Percentiles rank a stretch among this genome's conserved stretches.
Evolutionary conservation across 2,888 invertebrate species (phyloP).

Genomic region (Rhagium mordax): DNA sequence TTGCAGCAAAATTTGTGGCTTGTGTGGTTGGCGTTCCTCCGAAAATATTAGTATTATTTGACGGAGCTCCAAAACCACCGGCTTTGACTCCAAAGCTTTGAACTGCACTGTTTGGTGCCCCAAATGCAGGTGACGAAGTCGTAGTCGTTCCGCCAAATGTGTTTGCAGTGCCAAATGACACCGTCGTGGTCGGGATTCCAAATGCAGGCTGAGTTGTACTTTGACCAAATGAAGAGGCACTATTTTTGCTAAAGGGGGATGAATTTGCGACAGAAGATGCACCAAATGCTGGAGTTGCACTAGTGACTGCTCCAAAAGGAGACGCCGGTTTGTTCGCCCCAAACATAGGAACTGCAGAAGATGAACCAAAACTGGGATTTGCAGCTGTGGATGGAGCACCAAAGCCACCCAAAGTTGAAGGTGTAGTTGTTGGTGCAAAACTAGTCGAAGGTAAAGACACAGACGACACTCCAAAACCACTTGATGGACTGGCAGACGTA

Average conservation of each 20-base stretch:
- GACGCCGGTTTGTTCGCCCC: conserved; percentile 13
- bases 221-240: conserved; percentile 30
- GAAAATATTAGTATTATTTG: conserved; percentile 20
- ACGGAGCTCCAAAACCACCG: conserved; percentile 11
- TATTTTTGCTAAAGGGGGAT: conserved; percentile 32
- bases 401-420: conserved; percentile 8
- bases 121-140: conserved; percentile 14
- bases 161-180: conserved; percentile 28
- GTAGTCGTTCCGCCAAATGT: conserved; percentile 43
- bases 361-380: neutral
- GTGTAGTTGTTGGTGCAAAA: conserved; percentile 30
- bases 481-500: neutral
- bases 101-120: conserved; percentile 5
- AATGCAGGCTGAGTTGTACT: conserved; percentile 29
- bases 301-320: conserved; percentile 13
- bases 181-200: conserved; percentile 20
- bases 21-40: conserved; percentile 7
- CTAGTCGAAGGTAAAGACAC: neutral
- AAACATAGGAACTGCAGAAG: conserved; percentile 18
- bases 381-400: neutral
- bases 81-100: conserved; percentile 16
- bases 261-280: neutral
- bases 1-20: conserved; percentile 22
- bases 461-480: neutral
- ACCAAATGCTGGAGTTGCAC: conserved; percentile 22